phyloP scores from a whole-genome alignment of 2,888 invertebrate genomes.

The Graphium colonna region DNA sequence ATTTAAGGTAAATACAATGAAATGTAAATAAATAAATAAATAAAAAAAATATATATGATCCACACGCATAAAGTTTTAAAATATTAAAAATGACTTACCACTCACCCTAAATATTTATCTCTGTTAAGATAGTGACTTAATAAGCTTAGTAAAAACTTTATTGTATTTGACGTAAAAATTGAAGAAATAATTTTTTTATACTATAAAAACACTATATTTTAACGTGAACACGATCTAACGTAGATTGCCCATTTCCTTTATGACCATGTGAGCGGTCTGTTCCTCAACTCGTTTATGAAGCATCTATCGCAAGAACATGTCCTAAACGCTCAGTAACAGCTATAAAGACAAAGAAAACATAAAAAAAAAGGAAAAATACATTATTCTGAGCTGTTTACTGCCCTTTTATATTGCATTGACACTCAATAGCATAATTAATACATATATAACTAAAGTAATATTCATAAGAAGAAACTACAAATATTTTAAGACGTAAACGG shows the following conservation, averaged over 20 bases:
- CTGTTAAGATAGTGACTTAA: too few relatives aligned
- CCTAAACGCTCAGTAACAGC: conserved; percentile 12
- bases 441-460: not conserved
- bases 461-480: conserved; percentile 2
- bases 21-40: too few relatives aligned
- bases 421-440: conserved; percentile 5
- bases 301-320: conserved; percentile 12
- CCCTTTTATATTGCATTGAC: conserved; percentile 6
- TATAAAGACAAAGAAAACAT: conserved; percentile 13
- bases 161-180: not conserved
- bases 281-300: conserved; percentile 19
- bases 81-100: too few relatives aligned
- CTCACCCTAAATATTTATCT: too few relatives aligned
- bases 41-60: too few relatives aligned
- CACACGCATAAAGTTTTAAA: too few relatives aligned
- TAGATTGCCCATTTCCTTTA: conserved; percentile 16
- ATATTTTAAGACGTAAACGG: too few relatives aligned
- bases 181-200: not conserved
- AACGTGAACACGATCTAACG: conserved; percentile 9
- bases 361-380: conserved; percentile 5
- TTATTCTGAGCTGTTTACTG: conserved; percentile 13
- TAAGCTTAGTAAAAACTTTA: too few relatives aligned
- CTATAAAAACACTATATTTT: conserved; percentile 1
- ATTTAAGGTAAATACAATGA: too few relatives aligned
- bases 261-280: conserved; percentile 8